Evolutionary conservation across 2,797 vertebrate species (phyloP).

Genomic region (Eospalax fontanierii): DNA sequence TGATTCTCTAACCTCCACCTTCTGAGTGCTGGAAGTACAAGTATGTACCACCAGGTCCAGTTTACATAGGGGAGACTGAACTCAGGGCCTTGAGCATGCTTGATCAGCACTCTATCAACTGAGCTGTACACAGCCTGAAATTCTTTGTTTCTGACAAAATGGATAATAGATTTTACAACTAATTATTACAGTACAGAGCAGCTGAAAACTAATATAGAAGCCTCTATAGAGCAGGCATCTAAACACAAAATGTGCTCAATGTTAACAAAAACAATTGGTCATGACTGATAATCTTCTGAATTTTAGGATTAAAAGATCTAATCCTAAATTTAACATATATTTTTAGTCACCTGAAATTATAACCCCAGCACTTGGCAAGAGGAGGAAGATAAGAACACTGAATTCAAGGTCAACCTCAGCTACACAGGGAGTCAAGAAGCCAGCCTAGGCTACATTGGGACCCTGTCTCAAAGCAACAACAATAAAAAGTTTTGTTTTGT

Average conservation of each 20-base stretch:
- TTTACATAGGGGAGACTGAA: not conserved
- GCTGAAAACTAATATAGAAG: not conserved
- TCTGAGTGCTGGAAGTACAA: not conserved
- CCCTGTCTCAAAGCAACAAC: not conserved
- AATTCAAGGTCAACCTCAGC: not conserved
- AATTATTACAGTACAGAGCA: not conserved
- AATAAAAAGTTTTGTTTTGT: not conserved
- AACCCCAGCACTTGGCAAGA: not conserved
- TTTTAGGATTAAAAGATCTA: not conserved
- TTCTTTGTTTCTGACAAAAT: not conserved
- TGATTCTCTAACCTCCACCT: not conserved
- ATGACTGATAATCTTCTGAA: not conserved
- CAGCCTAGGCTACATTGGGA: not conserved
- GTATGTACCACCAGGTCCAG: not conserved
- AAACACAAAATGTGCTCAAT: conserved; percentile 44
- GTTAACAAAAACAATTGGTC: not conserved
- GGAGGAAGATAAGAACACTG: not conserved
- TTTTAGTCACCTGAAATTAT: conserved; percentile 44
- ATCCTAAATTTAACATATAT: conserved; percentile 8
- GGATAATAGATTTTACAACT: conserved; percentile 46
- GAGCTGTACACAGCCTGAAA: not conserved
- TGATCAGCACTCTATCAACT: not conserved
- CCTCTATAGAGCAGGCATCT: not conserved
- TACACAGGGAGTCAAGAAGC: not conserved
- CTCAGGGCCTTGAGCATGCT: not conserved